phyloP scores from a whole-genome alignment of 1,140 invertebrate species.

The Cydia fagiglandana region DNA sequence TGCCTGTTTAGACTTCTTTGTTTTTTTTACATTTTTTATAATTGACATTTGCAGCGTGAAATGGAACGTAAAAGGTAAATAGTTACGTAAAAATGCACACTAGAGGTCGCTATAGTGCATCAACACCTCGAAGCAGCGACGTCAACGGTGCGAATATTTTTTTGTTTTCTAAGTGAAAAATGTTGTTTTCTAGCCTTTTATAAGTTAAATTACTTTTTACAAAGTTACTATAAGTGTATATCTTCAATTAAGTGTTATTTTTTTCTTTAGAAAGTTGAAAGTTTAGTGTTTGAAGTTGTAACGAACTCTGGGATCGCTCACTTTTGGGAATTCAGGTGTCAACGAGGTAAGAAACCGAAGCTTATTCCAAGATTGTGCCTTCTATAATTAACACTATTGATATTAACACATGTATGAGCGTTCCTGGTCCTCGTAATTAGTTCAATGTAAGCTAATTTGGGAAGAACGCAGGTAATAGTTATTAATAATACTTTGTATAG shows the following conservation, averaged over 20 bases:
- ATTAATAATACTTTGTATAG: conserved; percentile 73
- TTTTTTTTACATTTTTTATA: no score
- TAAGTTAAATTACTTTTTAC: conserved; percentile 63
- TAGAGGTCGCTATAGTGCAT: conserved; percentile 65
- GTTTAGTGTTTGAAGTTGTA: conserved; percentile 73
- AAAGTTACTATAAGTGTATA: conserved; percentile 61
- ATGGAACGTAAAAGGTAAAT: conserved; percentile 41
- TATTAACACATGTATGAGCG: conserved; percentile 48
- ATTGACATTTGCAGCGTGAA: conserved; percentile 37
- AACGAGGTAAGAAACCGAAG: conserved; percentile 78
- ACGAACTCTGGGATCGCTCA: conserved; percentile 74
- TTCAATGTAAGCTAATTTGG: conserved; percentile 38
- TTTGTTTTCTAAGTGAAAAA: conserved; percentile 71
- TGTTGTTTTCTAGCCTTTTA: conserved; percentile 70
- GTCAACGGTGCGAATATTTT: conserved; percentile 72
- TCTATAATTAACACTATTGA: conserved; percentile 68
- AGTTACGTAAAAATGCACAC: conserved; percentile 42
- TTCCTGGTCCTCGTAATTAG: conserved; percentile 54
- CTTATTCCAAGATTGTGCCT: conserved; percentile 73
- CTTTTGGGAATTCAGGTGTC: conserved; percentile 74
- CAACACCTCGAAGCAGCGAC: conserved; percentile 76
- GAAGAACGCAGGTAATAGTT: conserved; percentile 56
- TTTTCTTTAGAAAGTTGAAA: conserved; percentile 62
- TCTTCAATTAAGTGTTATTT: conserved; percentile 52
- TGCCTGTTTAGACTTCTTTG: no score